These are phyloP conservation scores for Ianthella basta DNA, from an alignment of 37 sponge, comb jelly and placozoan genomes.

Conservation along the genomic window DNA sequence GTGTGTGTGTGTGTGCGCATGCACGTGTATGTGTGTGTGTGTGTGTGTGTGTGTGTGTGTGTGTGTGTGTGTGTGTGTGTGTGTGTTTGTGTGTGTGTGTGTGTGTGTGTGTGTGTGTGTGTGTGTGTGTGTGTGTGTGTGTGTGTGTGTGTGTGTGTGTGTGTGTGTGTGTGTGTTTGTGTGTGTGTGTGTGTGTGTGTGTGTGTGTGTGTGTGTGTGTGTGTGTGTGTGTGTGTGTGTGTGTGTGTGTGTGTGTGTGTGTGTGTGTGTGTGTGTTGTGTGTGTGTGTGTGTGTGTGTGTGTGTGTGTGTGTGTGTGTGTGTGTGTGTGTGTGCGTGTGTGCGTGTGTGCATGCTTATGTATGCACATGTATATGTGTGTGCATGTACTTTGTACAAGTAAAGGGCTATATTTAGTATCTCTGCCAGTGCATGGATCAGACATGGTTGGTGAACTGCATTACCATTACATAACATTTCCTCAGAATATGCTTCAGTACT, in stretches of 20 bases:
- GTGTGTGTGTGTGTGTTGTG: too few species aligned
- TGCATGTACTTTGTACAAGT: too few species aligned
- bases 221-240: not conserved
- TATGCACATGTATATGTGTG: too few species aligned
- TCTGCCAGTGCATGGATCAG: too few species aligned
- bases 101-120: not conserved
- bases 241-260: not conserved
- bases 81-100: not conserved
- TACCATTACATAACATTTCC: too few species aligned
- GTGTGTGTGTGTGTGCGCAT: not conserved
- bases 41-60: not conserved
- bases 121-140: not conserved
- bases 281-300: too few species aligned
- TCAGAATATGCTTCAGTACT: too few species aligned
- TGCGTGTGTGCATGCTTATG: too few species aligned
- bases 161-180: not conserved
- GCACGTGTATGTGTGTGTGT: not conserved
- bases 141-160: not conserved
- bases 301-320: too few species aligned
- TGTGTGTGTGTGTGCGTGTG: too few species aligned
- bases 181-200: not conserved
- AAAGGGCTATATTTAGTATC: too few species aligned
- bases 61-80: not conserved
- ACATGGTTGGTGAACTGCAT: too few species aligned
- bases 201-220: not conserved